A percentile compares a stretch with the other conserved stretches of the same genome.
Conservation (phyloP, 1,140 invertebrate genomes). For the Tetramorium parvispinum region DNA sequence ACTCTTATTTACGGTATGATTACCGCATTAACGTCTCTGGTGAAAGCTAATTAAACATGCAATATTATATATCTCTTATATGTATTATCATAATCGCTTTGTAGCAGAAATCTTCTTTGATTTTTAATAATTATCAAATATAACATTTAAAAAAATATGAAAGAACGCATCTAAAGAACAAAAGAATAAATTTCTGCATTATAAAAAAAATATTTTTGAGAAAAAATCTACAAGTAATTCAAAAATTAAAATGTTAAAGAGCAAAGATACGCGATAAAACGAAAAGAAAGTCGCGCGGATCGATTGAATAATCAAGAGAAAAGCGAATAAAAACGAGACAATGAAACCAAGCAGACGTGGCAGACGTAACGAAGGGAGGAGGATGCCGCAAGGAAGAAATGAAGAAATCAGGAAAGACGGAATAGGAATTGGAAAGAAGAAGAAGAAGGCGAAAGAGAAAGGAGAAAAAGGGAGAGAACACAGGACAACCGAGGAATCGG, state of each 20-base stretch:
- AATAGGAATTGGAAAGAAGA: slow-evolving; percentile 44
- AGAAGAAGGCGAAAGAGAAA: not conserved
- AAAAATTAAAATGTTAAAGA: not conserved
- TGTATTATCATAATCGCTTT: not conserved
- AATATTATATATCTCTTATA: not conserved
- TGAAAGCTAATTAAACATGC: slow-evolving; percentile 3
- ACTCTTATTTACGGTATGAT: not conserved
- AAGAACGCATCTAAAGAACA: not conserved
- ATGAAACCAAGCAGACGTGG: not conserved
- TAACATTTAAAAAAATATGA: not conserved
- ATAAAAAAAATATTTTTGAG: not conserved
- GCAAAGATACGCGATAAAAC: not conserved
- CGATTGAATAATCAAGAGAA: not conserved
- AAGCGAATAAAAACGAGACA: slow-evolving; percentile 5
- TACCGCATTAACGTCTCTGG: not conserved
- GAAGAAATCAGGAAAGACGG: slow-evolving; percentile 60
- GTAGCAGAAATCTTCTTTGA: not conserved
- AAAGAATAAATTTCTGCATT: not conserved
- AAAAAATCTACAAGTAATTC: not conserved
- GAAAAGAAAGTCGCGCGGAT: not conserved
- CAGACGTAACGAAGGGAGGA: not conserved
- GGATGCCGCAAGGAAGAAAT: slow-evolving; percentile 35
- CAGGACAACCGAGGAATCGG: slow-evolving; percentile 2
- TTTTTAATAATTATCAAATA: not conserved
- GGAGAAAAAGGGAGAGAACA: not conserved